A percentile compares a stretch with the other conserved stretches of the same genome.
Evolutionary conservation across 2,888 invertebrate species (phyloP).

Genomic region (Atrina japonica): DNA sequence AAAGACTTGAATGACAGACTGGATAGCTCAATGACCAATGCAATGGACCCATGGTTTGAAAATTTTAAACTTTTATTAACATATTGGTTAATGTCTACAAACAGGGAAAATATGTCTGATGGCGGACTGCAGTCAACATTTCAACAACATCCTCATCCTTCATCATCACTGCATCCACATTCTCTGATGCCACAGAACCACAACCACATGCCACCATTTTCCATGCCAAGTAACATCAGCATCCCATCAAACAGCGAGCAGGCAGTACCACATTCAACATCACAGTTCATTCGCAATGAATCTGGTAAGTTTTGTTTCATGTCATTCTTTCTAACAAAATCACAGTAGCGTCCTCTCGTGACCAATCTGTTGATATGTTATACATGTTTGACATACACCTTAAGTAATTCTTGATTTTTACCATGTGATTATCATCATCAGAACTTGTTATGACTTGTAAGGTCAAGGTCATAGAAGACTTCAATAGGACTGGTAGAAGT

Average conservation of each 20-base stretch:
- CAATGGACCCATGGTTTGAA: slow-evolving; percentile 57
- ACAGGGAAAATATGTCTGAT: slow-evolving; percentile 54
- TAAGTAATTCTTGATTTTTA: no score
- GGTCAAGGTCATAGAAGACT: no score
- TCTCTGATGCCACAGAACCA: slow-evolving; percentile 16
- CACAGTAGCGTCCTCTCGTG: no score
- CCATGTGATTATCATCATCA: no score
- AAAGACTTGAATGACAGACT: no score
- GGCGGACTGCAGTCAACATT: slow-evolving; percentile 3
- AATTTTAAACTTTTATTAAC: slow-evolving; percentile 58
- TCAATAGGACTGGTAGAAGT: no score
- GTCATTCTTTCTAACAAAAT: no score
- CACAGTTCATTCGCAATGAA: slow-evolving; percentile 29
- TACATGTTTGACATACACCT: no score
- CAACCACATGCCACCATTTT: not conserved
- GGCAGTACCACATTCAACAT: not conserved
- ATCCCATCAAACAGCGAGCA: slow-evolving; percentile 12
- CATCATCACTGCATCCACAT: slow-evolving; percentile 11
- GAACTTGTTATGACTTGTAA: no score
- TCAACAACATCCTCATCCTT: slow-evolving; percentile 22
- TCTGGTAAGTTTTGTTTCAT: slow-evolving; percentile 32
- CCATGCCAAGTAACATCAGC: slow-evolving; percentile 7
- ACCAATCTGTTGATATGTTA: no score
- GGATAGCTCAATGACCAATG: no score
- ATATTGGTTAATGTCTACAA: slow-evolving; percentile 59